Percentiles rank a stretch among this genome's conserved stretches.
These are phyloP conservation scores for Acrobasis consociella DNA, from an alignment of 2,888 invertebrate genomes.

Conservation along the genomic window DNA sequence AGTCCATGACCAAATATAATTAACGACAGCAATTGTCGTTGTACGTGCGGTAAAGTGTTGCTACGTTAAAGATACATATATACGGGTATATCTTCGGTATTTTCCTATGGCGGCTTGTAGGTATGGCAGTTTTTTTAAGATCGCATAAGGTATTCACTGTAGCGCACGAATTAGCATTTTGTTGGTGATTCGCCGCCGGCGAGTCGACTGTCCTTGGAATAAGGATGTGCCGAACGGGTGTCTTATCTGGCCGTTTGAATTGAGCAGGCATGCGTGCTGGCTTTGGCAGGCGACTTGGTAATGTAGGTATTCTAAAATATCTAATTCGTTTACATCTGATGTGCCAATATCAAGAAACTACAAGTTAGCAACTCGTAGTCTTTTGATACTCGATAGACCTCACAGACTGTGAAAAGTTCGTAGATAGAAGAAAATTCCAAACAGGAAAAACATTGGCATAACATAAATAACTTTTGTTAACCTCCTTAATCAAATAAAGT, in stretches of 20 bases:
- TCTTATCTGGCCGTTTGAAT: slow-evolving; percentile 59
- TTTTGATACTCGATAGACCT: too few species aligned
- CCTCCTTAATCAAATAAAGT: too few species aligned
- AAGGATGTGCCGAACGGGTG: slow-evolving; percentile 71
- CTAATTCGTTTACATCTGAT: too few species aligned
- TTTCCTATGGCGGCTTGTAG: slow-evolving; percentile 52
- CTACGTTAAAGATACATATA: slow-evolving; percentile 34
- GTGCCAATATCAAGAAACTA: too few species aligned
- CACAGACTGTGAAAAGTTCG: too few species aligned
- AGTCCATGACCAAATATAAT: slow-evolving; percentile 44
- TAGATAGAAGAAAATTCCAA: too few species aligned
- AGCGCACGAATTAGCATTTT: slow-evolving; percentile 74
- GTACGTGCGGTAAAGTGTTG: slow-evolving; percentile 41
- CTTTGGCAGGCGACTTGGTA: neutral
- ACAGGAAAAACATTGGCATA: too few species aligned
- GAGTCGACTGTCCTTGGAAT: slow-evolving; percentile 72
- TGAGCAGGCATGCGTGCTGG: slow-evolving; percentile 1
- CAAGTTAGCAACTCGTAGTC: too few species aligned
- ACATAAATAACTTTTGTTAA: too few species aligned
- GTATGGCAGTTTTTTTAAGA: slow-evolving; percentile 58
- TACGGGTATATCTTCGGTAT: slow-evolving; percentile 48
- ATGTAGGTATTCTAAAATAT: neutral
- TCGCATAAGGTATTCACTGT: slow-evolving; percentile 73
- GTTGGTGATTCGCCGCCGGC: slow-evolving; percentile 60
- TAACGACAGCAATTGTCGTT: slow-evolving; percentile 50